These are phyloP conservation scores for Craterocephalus amniculus DNA, from an alignment of 2,797 vertebrate genomes.

Conservation along the genomic window DNA sequence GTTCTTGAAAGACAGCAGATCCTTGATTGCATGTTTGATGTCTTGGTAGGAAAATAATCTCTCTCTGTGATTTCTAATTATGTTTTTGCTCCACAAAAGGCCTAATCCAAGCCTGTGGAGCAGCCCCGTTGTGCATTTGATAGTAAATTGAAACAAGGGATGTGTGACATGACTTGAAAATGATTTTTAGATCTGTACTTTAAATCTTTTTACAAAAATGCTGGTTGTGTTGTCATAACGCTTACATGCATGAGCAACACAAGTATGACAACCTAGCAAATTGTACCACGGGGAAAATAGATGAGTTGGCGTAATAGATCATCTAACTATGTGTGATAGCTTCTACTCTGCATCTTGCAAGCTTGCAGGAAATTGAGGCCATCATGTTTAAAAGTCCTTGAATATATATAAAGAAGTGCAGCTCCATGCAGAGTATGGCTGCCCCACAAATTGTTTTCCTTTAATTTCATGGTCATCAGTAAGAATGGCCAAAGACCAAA, in stretches of 20 bases:
- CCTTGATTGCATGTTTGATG: slow-evolving; percentile 30
- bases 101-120: not conserved
- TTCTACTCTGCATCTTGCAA: slow-evolving; percentile 13
- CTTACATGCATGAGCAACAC: too few species aligned
- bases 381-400: slow-evolving; percentile 26
- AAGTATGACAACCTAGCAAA: too few species aligned
- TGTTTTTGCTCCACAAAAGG: not conserved
- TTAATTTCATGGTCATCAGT: slow-evolving; percentile 61
- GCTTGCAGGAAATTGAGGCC: not conserved
- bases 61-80: slow-evolving; percentile 8
- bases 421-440: slow-evolving; percentile 12
- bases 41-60: slow-evolving; percentile 40
- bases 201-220: slow-evolving; percentile 33
- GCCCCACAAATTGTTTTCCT: slow-evolving; percentile 31
- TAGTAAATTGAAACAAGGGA: not conserved
- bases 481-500: slow-evolving; percentile 66
- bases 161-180: slow-evolving; percentile 28
- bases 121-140: not conserved
- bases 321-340: slow-evolving; percentile 1
- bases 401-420: slow-evolving; percentile 19
- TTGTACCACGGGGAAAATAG: slow-evolving; percentile 37
- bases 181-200: slow-evolving; percentile 43
- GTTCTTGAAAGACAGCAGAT: slow-evolving; percentile 20
- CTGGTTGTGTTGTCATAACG: slow-evolving; percentile 34
- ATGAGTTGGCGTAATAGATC: slow-evolving; percentile 36